Conservation (phyloP, 2,888 invertebrate species). For the Eupithecia subfuscata region DNA sequence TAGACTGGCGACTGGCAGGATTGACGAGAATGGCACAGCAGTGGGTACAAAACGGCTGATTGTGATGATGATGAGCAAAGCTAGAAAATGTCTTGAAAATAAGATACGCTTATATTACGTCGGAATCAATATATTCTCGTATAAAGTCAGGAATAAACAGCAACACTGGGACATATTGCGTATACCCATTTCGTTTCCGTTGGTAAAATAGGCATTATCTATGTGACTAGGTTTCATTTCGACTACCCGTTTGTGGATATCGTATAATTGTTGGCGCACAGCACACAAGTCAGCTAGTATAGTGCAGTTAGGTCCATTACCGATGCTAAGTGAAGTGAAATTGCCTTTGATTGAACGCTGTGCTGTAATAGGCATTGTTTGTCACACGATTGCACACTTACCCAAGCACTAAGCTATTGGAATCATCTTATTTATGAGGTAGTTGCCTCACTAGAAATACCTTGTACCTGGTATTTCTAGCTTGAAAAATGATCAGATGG, state of each 20-base stretch:
- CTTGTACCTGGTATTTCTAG: too few species aligned
- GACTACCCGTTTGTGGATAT: not conserved
- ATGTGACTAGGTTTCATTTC: not conserved
- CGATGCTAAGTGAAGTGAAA: conserved; percentile 10
- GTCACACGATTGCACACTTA: not conserved
- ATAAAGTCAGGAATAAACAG: not conserved
- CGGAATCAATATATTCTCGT: not conserved
- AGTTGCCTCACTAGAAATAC: too few species aligned
- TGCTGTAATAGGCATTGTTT: not conserved
- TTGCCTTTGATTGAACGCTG: conserved; percentile 5
- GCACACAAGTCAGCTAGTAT: not conserved
- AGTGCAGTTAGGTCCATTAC: not conserved
- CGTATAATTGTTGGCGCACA: not conserved
- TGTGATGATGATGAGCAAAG: not conserved
- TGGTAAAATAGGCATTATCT: not conserved
- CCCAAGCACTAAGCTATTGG: not conserved
- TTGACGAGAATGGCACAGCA: not conserved
- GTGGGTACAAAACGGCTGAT: not conserved
- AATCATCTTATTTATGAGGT: not conserved
- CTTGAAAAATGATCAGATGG: not conserved
- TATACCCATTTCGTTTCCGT: not conserved
- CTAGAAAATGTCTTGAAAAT: too few species aligned
- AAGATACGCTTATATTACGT: not conserved
- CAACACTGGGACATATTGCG: not conserved
- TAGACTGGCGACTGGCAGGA: not conserved